Conservation (phyloP, 2,797 vertebrate genomes). For the Amazona ochrocephala region DNA sequence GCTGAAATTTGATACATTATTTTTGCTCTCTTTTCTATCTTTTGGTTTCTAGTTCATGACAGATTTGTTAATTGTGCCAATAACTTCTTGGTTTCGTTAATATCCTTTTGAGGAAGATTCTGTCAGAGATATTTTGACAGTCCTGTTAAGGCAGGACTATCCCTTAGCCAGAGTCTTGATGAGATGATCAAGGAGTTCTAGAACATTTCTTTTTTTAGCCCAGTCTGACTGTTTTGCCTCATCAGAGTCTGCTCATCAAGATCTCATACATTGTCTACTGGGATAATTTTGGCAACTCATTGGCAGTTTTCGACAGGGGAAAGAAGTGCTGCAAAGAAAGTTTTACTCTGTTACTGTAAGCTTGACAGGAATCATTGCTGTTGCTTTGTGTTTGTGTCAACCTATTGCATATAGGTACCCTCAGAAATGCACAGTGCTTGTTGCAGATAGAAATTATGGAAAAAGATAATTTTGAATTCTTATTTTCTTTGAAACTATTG, state of each 20-base stretch:
- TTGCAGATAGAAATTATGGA: neutral
- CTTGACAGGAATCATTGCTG: neutral
- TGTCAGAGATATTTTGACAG: neutral
- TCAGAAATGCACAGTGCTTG: neutral
- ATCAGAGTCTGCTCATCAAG: constrained; percentile 11
- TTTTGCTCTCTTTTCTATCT: neutral
- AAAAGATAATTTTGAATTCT: neutral
- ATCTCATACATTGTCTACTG: neutral
- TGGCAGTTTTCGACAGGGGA: neutral
- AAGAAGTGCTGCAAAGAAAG: neutral
- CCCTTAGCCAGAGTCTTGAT: neutral
- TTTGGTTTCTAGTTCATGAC: neutral
- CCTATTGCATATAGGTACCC: neutral
- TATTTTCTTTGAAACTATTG: neutral
- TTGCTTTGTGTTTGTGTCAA: neutral
- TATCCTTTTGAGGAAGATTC: neutral
- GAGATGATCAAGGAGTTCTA: constrained; percentile 15
- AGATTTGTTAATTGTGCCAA: neutral
- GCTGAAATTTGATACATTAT: neutral
- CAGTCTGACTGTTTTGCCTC: constrained; percentile 9
- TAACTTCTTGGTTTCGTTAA: neutral
- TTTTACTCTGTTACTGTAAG: neutral
- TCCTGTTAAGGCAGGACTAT: neutral
- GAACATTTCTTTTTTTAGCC: constrained; percentile 37
- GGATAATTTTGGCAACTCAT: constrained; percentile 26